Evolutionary conservation across 2,113 vertebrate species (phyloP).

Genomic region (Anguilla japonica): DNA sequence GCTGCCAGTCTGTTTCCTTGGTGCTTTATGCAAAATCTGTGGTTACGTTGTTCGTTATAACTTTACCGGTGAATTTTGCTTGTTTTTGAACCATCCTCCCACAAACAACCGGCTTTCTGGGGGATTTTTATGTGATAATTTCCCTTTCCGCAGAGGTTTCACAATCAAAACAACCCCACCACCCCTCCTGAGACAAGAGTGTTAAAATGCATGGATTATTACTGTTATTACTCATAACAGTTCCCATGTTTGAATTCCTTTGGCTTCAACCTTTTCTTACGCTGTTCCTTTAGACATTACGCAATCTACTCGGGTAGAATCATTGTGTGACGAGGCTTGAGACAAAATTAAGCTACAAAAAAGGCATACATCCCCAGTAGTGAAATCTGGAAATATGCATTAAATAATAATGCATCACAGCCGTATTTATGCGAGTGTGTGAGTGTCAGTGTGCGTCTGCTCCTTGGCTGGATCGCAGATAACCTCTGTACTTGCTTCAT

Average conservation of each 20-base stretch:
- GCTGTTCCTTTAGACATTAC: slow-evolving; percentile 12
- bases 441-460: slow-evolving; percentile 11
- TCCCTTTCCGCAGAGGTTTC: slow-evolving; percentile 4
- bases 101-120: background rate
- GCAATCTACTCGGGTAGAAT: background rate
- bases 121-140: background rate
- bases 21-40: background rate
- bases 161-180: background rate
- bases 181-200: background rate
- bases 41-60: background rate
- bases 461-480: slow-evolving; percentile 43
- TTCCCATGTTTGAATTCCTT: background rate
- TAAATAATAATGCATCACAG: slow-evolving; percentile 36
- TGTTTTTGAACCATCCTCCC: background rate
- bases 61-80: background rate
- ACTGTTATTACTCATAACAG: background rate
- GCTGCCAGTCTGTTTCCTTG: background rate
- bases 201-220: slow-evolving; percentile 17
- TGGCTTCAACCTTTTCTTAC: background rate
- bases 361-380: slow-evolving; percentile 16
- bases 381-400: slow-evolving; percentile 41
- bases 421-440: slow-evolving; percentile 32
- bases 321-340: background rate
- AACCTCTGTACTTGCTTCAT: slow-evolving; percentile 48
- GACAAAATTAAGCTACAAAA: background rate